A percentile compares a stretch with the other conserved stretches of the same genome.
phyloP scores from a whole-genome alignment of 1,140 invertebrate species.

The Musca vetustissima region DNA sequence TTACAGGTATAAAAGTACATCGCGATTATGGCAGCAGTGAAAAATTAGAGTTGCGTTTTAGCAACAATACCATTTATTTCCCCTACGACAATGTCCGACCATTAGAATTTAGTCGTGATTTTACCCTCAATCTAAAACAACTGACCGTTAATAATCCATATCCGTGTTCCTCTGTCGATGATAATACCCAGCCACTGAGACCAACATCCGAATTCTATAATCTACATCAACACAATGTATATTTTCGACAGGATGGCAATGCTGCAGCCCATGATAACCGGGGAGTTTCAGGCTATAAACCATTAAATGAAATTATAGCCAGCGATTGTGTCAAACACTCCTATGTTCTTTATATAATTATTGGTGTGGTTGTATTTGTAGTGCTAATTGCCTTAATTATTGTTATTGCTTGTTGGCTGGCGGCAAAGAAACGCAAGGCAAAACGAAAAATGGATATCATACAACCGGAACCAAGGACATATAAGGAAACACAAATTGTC shows the following conservation, averaged over 20 bases:
- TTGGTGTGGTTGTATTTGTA: conserved; percentile 48
- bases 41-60: conserved; percentile 46
- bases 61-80: conserved; percentile 45
- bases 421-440: conserved; percentile 51
- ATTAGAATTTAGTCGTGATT: conserved; percentile 39
- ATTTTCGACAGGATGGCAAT: conserved; percentile 12
- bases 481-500: conserved; percentile 81
- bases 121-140: conserved; percentile 40
- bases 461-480: conserved; percentile 76
- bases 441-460: conserved; percentile 65
- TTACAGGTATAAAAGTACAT: conserved; percentile 41
- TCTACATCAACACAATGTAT: conserved; percentile 39
- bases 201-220: conserved; percentile 45
- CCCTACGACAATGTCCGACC: conserved; percentile 30
- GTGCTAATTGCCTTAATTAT: conserved; percentile 53
- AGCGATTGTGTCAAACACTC: conserved; percentile 27
- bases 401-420: conserved; percentile 43
- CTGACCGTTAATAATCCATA: conserved; percentile 42
- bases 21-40: conserved; percentile 46
- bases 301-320: conserved; percentile 28
- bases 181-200: conserved; percentile 35
- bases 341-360: conserved; percentile 43
- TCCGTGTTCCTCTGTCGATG: conserved; percentile 42
- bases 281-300: not conserved
- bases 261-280: not conserved